These are phyloP conservation scores for Amblyraja radiata DNA, from an alignment of 2,797 vertebrate genomes.

Conservation along the genomic window DNA sequence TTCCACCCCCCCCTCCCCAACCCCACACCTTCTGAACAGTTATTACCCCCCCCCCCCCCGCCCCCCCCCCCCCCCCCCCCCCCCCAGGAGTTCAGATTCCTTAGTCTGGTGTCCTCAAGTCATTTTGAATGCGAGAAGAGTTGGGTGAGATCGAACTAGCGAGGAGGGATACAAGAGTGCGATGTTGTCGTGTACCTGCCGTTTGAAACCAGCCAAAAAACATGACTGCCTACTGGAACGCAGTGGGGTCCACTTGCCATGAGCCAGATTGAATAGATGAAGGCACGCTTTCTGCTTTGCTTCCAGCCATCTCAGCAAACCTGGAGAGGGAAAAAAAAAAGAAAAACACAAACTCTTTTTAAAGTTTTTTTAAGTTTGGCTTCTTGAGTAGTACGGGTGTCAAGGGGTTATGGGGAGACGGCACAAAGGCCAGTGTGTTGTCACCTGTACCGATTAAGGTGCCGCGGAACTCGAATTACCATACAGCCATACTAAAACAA, in stretches of 20 bases:
- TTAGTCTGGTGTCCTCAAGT: slow-evolving; percentile 70
- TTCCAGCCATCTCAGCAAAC: slow-evolving; percentile 87
- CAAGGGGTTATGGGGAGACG: no score
- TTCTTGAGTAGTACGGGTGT: no score
- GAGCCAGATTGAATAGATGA: slow-evolving; percentile 90
- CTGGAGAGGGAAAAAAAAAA: slow-evolving; percentile 55
- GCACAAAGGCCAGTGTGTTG: no score
- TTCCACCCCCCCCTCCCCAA: not conserved
- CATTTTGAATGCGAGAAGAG: slow-evolving; percentile 71
- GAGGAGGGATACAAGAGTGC: slow-evolving; percentile 68
- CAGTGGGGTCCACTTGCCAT: slow-evolving; percentile 80
- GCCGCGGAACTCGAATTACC: no score
- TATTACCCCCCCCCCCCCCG: slow-evolving; percentile 55
- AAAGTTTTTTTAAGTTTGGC: no score
- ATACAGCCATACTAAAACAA: no score
- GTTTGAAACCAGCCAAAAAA: slow-evolving; percentile 65
- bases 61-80: slow-evolving; percentile 41
- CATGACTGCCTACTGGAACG: slow-evolving; percentile 70
- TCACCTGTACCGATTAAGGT: no score
- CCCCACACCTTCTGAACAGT: slow-evolving; percentile 57
- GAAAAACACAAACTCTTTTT: not conserved
- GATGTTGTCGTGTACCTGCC: slow-evolving; percentile 67
- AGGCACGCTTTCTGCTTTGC: slow-evolving; percentile 94
- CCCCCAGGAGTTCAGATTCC: slow-evolving; percentile 67
- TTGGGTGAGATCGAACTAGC: slow-evolving; percentile 63